Percentiles rank a stretch among this genome's conserved stretches.
Conservation (phyloP, 2,888 invertebrate species). For the Margaritifera margaritifera region DNA sequence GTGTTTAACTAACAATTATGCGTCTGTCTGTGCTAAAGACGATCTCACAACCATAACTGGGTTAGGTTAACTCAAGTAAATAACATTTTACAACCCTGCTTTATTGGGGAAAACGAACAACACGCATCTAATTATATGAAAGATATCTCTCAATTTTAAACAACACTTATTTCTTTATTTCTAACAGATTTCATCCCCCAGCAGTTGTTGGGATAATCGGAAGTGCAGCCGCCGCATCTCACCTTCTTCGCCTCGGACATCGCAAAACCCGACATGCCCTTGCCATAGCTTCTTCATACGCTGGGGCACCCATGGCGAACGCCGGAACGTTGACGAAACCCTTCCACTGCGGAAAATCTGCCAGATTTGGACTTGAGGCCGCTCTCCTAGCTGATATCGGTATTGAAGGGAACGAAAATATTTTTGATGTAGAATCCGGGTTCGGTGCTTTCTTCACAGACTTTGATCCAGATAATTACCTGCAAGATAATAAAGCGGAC, state of each 20-base stretch:
- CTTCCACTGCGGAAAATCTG: slow-evolving; percentile 56
- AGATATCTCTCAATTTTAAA: neutral
- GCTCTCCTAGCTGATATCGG: slow-evolving; percentile 52
- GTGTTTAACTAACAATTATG: too few relatives aligned
- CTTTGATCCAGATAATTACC: slow-evolving; percentile 43
- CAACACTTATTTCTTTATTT: neutral
- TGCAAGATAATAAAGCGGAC: slow-evolving; percentile 17
- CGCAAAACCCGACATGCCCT: slow-evolving; percentile 48
- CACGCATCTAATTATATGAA: neutral
- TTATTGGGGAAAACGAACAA: too few relatives aligned
- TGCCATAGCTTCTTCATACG: slow-evolving; percentile 58
- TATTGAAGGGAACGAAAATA: slow-evolving; percentile 52
- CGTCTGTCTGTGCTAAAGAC: too few relatives aligned
- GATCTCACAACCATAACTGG: too few relatives aligned
- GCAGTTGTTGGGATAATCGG: slow-evolving; percentile 62
- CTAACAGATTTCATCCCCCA: slow-evolving; percentile 55
- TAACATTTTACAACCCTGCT: too few relatives aligned
- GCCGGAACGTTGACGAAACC: slow-evolving; percentile 60
- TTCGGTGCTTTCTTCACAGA: slow-evolving; percentile 59
- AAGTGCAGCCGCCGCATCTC: slow-evolving; percentile 53
- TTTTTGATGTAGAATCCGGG: slow-evolving; percentile 52
- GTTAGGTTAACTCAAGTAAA: too few relatives aligned
- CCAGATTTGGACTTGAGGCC: slow-evolving; percentile 54
- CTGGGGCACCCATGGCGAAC: slow-evolving; percentile 62
- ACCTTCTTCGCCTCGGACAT: slow-evolving; percentile 44